Conservation (phyloP, 2,113 vertebrate genomes). For the Corydoras maculifer region DNA sequence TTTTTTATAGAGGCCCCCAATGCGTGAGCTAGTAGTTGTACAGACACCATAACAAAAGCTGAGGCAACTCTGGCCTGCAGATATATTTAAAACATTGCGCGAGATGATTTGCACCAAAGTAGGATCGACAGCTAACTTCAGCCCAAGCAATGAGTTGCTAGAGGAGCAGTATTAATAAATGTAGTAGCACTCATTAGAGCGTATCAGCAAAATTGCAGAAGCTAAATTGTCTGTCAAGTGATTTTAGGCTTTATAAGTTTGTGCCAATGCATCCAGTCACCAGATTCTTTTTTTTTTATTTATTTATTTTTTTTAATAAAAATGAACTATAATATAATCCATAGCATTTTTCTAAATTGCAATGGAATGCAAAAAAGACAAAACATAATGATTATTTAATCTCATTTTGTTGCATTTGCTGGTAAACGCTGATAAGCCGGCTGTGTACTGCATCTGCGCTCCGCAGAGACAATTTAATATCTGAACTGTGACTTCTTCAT, state of each 20-base stretch:
- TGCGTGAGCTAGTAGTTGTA: background rate
- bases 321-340: too few relatives aligned
- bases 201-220: background rate
- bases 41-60: slow-evolving; percentile 13
- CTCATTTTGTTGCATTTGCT: slow-evolving; percentile 12
- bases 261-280: too few relatives aligned
- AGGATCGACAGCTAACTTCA: background rate
- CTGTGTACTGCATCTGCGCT: slow-evolving; percentile 19
- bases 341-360: too few relatives aligned
- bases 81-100: slow-evolving; percentile 11
- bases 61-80: slow-evolving; percentile 5
- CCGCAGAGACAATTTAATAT: slow-evolving; percentile 35
- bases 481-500: slow-evolving; percentile 41
- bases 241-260: too few relatives aligned
- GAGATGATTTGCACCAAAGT: too few relatives aligned
- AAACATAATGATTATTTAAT: background rate
- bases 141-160: background rate
- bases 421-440: slow-evolving; percentile 4
- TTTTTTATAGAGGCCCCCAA: slow-evolving; percentile 16
- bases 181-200: background rate
- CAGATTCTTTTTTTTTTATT: too few relatives aligned
- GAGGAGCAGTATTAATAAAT: background rate
- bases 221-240: too few relatives aligned
- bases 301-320: too few relatives aligned
- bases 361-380: background rate